Evolutionary conservation across 2,113 vertebrate species (phyloP).

Genomic region (Petaurus breviceps): DNA sequence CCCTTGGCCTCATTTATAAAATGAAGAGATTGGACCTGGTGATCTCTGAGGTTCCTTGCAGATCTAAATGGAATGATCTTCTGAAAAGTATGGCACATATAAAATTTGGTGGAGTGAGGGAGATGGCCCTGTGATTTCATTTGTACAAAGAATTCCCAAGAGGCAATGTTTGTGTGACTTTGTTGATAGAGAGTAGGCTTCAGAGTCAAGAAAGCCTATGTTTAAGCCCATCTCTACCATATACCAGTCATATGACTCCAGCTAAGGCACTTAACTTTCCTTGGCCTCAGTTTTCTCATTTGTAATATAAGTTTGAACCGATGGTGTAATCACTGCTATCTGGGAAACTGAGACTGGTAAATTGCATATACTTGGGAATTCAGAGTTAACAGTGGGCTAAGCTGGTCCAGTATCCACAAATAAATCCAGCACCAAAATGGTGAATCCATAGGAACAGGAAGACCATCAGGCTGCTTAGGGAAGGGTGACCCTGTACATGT

Average conservation of each 20-base stretch:
- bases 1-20: neutral
- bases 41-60: neutral
- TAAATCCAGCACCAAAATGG: neutral
- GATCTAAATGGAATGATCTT: neutral
- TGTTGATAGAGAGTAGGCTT: neutral
- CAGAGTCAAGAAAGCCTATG: neutral
- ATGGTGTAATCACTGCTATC: neutral
- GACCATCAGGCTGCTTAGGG: neutral
- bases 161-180: neutral
- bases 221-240: neutral
- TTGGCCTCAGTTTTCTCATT: neutral
- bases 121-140: neutral
- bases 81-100: too few relatives aligned
- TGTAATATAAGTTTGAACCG: neutral
- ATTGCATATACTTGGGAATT: neutral
- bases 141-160: neutral
- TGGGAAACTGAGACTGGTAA: neutral
- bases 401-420: neutral
- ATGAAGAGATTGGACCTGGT: neutral
- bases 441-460: neutral
- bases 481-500: neutral
- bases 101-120: neutral
- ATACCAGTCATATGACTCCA: neutral
- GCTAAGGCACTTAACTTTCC: neutral
- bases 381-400: neutral